Base-by-base conservation (phyloP, 2,797 vertebrate species). In the Diglossa cyanea region DNA sequence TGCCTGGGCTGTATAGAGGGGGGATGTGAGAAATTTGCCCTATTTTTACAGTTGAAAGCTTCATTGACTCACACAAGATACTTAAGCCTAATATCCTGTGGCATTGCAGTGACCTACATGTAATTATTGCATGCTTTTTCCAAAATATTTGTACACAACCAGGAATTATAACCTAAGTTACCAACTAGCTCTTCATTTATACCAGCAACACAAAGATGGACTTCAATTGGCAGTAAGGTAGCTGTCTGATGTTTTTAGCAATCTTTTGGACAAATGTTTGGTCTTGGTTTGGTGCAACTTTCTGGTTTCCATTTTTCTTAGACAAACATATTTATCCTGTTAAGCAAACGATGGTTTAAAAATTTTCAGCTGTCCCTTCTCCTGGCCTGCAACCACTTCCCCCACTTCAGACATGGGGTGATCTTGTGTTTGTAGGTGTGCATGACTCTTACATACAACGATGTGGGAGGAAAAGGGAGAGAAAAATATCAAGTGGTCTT, bases 51-150 rank as follows among this genome's bases (percentile, higher is more conserved):
- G 88, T 30, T 96, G 94, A 97, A 97, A 97, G 95, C 96, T 96
- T 97, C 95, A 96, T 95, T 97, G 95, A 96, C 94, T 97, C 96
- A 57, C 87, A 96, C 95, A 94, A 97, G 94, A 97, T 93, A 94
- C 95, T 97, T 96, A 94, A 91, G 96, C 96, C 94, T 96, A 96
- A 95, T 95, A 97, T 91, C 94, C 95, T 95, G 96, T 97, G 97
- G 96, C 97, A 98, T 93, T 96, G 97, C 92, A 93, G 95, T 98
- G 98, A 98, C 98, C 98, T 98, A 98, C 97, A 98, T 98, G 98
- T 98, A 98, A 98, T 97, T 97, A 94, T 96, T 97, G 96, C 96
- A 90, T 91, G 82, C 86, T 92, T 97, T 96, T 97, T 94, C 95
- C 97, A 96, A 97, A 98, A 97, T 97, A 97, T 96, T 96, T 96